Evolutionary conservation across 2,888 invertebrate species (phyloP), one percentile per base, ranked within the genome.

Genomic region (Hypomecis atomaria): DNA sequence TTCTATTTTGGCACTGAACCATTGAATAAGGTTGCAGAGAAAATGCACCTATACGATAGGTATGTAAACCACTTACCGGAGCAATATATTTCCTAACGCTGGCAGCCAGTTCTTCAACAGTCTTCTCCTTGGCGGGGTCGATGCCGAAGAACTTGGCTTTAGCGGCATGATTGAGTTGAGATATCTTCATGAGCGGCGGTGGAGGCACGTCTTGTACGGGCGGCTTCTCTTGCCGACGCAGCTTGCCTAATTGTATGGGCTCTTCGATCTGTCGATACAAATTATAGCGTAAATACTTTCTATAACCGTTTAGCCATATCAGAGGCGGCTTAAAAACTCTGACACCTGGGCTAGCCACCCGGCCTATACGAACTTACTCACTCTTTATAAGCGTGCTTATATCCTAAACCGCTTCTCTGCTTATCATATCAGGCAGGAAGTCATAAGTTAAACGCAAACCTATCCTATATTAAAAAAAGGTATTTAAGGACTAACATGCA

Each of bases 81-180:
- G 91, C 89, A 79, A 92, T 90, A 78, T 88, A 92, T 73, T 87
- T 92, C 76, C 90, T 85, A 6, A 92, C 91, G 48, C 90, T 89
- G 34, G 92, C 92, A 0, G 89, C 78, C 55, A 91, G 68, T 67
- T 92, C 92, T 48, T 92, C 92, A 6, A 91, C 80, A 55, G 75
- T 90, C 70, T 85, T 89, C 71, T 88, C 90, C 60, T 86, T 88
- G 78, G 87, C 89, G 1, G 78, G 63, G 6, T 90, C 90, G 10
- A 91, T 62, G 0, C 92, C 92, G 59, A 92, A 92, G 85, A 92
- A 92, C 76, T 86, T 92, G 58, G 89, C 89, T 78, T 92, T 92
- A 5, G 91, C 92, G 1, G 81, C 88, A 63, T 87, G 88, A 65
- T 90, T 92, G 54, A 90, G 69, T 0, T 86, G 82, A 0, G 90